Evolutionary conservation across 2,797 vertebrate species (phyloP).

Genomic region (Scolopax rusticola): DNA sequence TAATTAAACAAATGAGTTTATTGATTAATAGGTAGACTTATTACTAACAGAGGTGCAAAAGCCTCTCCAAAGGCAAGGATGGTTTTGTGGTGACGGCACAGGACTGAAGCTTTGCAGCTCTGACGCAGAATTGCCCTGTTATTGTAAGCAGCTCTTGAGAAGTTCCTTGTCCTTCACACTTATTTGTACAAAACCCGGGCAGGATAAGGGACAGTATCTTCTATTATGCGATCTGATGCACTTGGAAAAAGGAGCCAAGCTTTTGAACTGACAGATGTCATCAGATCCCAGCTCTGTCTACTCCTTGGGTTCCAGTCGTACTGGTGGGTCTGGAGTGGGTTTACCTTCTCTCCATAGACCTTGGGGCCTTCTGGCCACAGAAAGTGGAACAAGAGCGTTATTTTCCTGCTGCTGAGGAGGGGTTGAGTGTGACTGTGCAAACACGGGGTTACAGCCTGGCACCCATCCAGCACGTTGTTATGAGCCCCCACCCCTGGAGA

Average conservation of each 20-base stretch:
- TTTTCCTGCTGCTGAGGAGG: background rate
- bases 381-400: background rate
- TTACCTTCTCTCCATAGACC: background rate
- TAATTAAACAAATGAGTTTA: background rate
- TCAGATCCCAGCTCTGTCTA: background rate
- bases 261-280: background rate
- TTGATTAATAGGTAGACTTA: background rate
- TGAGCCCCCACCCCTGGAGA: background rate
- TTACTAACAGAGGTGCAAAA: background rate
- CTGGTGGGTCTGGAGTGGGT: background rate
- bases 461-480: fast-evolving
- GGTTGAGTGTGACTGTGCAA: background rate
- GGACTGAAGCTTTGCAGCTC: background rate
- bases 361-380: background rate
- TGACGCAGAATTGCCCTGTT: background rate
- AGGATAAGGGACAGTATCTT: background rate
- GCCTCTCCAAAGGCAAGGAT: background rate
- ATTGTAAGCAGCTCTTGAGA: background rate
- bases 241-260: background rate
- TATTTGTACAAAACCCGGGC: background rate
- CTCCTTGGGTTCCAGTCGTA: background rate
- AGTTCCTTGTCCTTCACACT: background rate
- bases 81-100: background rate
- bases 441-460: background rate
- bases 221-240: background rate